Conservation (phyloP, 2,113 vertebrate species). For the Cyphomyrus discorhynchus region DNA sequence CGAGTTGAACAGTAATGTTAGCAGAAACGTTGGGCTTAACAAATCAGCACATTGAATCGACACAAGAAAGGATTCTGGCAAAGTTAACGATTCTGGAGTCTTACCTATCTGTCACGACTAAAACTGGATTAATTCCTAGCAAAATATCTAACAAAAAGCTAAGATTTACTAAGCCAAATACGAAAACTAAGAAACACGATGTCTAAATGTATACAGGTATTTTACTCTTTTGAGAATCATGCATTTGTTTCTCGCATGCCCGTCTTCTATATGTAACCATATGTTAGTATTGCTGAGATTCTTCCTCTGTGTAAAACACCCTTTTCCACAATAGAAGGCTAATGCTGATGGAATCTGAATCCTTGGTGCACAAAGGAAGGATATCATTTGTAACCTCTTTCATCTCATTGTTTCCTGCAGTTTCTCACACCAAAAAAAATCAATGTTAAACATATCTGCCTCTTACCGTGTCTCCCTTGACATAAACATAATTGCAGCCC, state of each 20-base stretch:
- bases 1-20: background rate
- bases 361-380: background rate
- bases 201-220: background rate
- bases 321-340: background rate
- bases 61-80: background rate
- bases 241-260: background rate
- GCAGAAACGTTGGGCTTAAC: background rate
- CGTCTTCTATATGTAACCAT: background rate
- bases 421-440: background rate
- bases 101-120: background rate
- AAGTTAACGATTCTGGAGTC: background rate
- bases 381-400: background rate
- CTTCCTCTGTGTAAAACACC: background rate
- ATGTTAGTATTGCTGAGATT: background rate
- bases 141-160: background rate
- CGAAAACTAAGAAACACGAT: background rate
- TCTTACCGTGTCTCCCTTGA: background rate
- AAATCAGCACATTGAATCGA: background rate
- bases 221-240: background rate
- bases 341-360: conserved; percentile 4
- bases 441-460: background rate
- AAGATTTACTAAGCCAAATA: background rate
- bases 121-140: background rate
- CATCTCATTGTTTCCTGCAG: background rate
- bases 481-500: background rate